These are phyloP conservation scores for Ceratina japonica DNA, from an alignment of 1,140 invertebrate genomes.

Conservation along the genomic window DNA sequence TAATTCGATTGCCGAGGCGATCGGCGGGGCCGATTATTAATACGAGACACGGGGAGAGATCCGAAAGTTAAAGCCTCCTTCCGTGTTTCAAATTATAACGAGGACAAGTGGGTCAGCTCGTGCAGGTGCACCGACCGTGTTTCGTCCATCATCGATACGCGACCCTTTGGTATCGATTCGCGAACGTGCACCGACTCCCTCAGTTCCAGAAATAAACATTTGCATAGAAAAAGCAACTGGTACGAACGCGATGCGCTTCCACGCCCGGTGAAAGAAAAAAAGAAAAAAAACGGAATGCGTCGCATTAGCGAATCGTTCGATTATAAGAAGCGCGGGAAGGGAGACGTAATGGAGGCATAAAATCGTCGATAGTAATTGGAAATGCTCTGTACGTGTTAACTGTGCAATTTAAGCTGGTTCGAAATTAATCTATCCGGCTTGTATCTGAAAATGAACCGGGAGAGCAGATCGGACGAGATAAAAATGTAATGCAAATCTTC, in stretches of 20 bases:
- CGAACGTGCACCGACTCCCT: not conserved
- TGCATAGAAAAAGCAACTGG: too few relatives aligned
- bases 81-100: conserved; percentile 50
- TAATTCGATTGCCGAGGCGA: not conserved
- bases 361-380: not conserved
- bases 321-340: not conserved
- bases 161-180: conserved; percentile 50
- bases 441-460: conserved; percentile 14
- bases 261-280: too few relatives aligned
- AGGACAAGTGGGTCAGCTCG: conserved; percentile 58
- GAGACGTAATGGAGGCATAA: too few relatives aligned
- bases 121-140: conserved; percentile 54
- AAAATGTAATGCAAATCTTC: conserved; percentile 40
- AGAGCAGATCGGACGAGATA: conserved; percentile 13
- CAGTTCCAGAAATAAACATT: not conserved
- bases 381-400: conserved; percentile 26
- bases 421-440: conserved; percentile 24
- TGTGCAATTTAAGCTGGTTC: conserved; percentile 21
- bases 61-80: conserved; percentile 46
- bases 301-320: not conserved
- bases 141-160: conserved; percentile 49
- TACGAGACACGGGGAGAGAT: conserved; percentile 4
- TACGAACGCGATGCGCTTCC: not conserved
- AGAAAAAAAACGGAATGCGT: too few relatives aligned
- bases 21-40: conserved; percentile 14